Conservation (phyloP, 2,797 vertebrate genomes). For the Cyprinella venusta region DNA sequence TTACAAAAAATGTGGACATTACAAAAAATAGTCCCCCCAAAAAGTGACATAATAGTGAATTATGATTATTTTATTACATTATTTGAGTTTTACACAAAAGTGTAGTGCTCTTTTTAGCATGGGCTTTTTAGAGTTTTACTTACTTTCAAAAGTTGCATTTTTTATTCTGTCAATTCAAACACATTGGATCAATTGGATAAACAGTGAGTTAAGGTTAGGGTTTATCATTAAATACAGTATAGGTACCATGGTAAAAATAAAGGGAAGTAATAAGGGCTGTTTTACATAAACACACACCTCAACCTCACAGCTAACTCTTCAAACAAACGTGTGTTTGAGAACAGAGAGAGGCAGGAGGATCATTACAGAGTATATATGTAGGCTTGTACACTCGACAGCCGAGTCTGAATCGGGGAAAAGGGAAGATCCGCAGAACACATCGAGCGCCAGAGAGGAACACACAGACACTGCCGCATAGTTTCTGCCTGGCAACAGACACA, state of each 20-base stretch:
- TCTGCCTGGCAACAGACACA: constrained; percentile 80
- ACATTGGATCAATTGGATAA: neutral
- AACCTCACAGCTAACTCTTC: neutral
- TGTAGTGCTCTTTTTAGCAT: neutral
- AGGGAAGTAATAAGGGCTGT: neutral
- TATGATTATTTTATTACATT: neutral
- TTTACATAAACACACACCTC: neutral
- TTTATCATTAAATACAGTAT: neutral
- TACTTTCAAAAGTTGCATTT: neutral
- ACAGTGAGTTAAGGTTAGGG: neutral
- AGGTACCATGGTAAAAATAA: neutral
- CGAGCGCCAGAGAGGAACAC: neutral
- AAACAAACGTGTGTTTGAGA: neutral
- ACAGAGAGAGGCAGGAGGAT: neutral
- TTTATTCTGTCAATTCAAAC: neutral
- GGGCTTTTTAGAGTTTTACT: neutral
- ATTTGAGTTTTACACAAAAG: neutral
- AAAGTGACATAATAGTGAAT: neutral
- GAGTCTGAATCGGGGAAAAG: neutral
- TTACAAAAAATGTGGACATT: neutral
- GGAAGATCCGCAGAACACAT: neutral
- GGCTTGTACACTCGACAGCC: neutral
- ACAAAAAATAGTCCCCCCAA: neutral
- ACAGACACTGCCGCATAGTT: constrained; percentile 71
- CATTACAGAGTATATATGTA: neutral